Evolutionary conservation across 2,113 vertebrate genomes (phyloP).

Genomic region (Opisthocomus hoazin): DNA sequence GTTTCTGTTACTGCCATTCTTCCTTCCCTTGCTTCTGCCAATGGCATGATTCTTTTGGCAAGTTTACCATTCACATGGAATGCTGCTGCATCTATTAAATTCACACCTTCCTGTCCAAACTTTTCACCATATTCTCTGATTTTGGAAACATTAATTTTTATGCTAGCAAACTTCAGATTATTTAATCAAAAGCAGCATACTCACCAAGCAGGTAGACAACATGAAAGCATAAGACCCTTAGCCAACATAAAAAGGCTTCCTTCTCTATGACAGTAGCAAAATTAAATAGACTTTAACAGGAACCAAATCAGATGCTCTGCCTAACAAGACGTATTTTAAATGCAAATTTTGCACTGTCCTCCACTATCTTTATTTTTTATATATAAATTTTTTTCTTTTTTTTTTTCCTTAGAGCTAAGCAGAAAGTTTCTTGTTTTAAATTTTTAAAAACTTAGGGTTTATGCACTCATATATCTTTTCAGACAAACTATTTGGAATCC

Average conservation of each 20-base stretch:
- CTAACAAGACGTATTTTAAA: neutral
- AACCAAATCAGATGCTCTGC: neutral
- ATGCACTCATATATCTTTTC: neutral
- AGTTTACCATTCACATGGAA: neutral
- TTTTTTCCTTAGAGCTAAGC: neutral
- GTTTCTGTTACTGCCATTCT: neutral
- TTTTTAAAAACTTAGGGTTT: neutral
- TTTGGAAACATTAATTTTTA: neutral
- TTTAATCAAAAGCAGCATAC: neutral
- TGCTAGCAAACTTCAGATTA: neutral
- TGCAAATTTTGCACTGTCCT: neutral
- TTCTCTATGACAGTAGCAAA: neutral
- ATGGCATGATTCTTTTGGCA: neutral
- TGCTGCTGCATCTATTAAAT: neutral
- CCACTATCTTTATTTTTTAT: neutral
- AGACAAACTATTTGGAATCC: neutral
- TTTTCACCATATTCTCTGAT: neutral
- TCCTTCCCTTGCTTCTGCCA: neutral
- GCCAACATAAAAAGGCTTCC: neutral
- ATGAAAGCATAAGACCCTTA: neutral
- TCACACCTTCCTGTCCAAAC: neutral
- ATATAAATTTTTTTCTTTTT: accelerated
- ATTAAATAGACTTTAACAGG: neutral
- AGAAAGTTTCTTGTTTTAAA: neutral
- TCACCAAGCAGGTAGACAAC: neutral